These are phyloP conservation scores for Siderastrea siderea DNA, from an alignment of 92 coral and sea anemone species.

Conservation along the genomic window DNA sequence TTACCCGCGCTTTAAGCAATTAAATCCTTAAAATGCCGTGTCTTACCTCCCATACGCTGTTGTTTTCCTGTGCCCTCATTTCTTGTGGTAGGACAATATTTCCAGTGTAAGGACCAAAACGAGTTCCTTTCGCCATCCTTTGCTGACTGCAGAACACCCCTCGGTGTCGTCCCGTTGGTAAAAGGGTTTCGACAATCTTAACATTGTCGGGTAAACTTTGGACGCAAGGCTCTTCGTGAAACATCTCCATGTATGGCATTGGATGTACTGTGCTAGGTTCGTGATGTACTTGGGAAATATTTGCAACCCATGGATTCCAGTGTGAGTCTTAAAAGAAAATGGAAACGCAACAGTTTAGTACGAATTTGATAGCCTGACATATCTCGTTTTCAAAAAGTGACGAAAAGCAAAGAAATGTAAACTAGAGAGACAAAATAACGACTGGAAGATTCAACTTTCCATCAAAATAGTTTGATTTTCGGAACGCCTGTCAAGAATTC, in stretches of 20 bases:
- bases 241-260: conserved; percentile 66
- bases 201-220: conserved; percentile 85
- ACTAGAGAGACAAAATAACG: too few relatives aligned
- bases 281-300: conserved; percentile 37
- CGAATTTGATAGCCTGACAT: too few relatives aligned
- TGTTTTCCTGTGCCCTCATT: conserved; percentile 64
- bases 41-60: conserved; percentile 94
- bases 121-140: conserved; percentile 91
- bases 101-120: conserved; percentile 96
- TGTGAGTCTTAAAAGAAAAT: not conserved
- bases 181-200: conserved; percentile 80
- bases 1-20: too few relatives aligned
- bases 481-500: too few relatives aligned
- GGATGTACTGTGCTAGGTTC: conserved; percentile 42
- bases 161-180: conserved; percentile 83
- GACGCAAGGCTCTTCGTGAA: conserved; percentile 52
- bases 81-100: conserved; percentile 71
- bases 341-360: not conserved
- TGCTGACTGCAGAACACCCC: conserved; percentile 90
- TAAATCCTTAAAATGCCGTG: too few relatives aligned
- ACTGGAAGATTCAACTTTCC: too few relatives aligned
- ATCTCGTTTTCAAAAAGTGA: too few relatives aligned
- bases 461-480: too few relatives aligned
- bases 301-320: conserved; percentile 68
- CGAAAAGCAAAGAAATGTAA: too few relatives aligned